Conservation (phyloP, 2,888 invertebrate species). For the Ceraclea dissimilis region DNA sequence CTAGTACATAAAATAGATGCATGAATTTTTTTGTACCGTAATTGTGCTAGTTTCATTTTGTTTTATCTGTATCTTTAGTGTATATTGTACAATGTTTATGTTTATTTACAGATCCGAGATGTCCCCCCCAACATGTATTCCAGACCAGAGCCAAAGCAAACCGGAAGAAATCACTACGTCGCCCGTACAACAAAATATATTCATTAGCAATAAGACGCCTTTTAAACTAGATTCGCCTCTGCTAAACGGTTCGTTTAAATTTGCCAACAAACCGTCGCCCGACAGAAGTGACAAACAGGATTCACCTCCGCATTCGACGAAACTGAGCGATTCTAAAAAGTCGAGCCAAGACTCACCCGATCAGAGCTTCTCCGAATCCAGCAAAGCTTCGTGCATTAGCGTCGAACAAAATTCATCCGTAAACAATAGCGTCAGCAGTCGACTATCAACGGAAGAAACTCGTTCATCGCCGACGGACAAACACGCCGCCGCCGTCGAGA, state of each 20-base stretch:
- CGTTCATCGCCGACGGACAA: not conserved
- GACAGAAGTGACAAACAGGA: not conserved
- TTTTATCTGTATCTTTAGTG: no score
- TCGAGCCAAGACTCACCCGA: conserved; percentile 12
- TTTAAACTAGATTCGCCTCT: no score
- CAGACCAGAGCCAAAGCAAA: no score
- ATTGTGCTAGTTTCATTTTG: no score
- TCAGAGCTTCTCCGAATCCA: conserved; percentile 12
- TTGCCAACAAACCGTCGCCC: not conserved
- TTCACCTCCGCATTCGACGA: not conserved
- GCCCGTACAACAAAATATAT: no score
- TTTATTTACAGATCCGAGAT: not conserved
- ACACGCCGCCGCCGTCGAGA: not conserved
- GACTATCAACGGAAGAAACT: conserved; percentile 1
- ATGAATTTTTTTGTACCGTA: no score
- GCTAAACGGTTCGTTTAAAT: no score
- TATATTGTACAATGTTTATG: no score
- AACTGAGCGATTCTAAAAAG: conserved; percentile 5
- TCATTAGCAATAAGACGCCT: no score
- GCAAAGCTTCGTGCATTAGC: conserved; percentile 14
- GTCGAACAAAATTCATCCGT: conserved; percentile 9
- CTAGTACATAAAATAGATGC: no score
- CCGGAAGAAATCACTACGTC: no score
- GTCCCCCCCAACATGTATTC: not conserved
- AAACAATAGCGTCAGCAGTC: conserved; percentile 12